phyloP scores from a whole-genome alignment of 2,888 invertebrate genomes.

The Alentia gelatinosa region DNA sequence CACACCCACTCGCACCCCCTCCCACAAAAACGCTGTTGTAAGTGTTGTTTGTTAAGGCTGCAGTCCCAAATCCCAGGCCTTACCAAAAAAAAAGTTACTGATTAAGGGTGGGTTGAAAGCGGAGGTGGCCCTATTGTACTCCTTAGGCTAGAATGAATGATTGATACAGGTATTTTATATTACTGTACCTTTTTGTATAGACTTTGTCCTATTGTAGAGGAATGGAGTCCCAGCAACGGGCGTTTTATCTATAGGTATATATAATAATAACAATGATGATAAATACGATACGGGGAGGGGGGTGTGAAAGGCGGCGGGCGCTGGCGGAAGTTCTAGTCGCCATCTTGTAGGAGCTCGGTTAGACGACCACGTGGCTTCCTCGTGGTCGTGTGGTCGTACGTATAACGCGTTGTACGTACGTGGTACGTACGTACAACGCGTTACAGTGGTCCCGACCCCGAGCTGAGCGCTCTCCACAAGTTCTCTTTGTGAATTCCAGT shows the following conservation, averaged over 20 bases:
- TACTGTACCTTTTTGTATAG: constrained; percentile 21
- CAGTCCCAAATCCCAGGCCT: neutral
- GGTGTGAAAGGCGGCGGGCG: no score
- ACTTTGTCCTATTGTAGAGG: constrained; percentile 11
- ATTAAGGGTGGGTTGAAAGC: neutral
- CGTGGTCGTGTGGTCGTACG: no score
- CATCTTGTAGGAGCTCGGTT: no score
- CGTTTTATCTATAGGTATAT: neutral
- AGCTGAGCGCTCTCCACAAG: neutral
- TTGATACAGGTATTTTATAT: neutral
- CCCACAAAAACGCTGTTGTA: neutral
- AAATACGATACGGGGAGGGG: neutral
- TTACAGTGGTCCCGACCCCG: neutral
- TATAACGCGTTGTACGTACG: no score
- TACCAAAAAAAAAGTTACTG: neutral
- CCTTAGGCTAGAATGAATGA: neutral
- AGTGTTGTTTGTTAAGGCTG: no score
- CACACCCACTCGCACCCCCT: neutral
- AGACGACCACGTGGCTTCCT: no score
- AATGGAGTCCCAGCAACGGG: neutral
- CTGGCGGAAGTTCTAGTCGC: no score
- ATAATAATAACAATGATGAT: neutral
- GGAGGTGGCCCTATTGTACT: neutral
- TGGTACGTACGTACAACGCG: no score
- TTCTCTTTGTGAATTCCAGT: constrained; percentile 4